These are phyloP conservation scores for Chelidonichthys spinosus DNA, from an alignment of 2,797 vertebrate genomes.

Conservation along the genomic window DNA sequence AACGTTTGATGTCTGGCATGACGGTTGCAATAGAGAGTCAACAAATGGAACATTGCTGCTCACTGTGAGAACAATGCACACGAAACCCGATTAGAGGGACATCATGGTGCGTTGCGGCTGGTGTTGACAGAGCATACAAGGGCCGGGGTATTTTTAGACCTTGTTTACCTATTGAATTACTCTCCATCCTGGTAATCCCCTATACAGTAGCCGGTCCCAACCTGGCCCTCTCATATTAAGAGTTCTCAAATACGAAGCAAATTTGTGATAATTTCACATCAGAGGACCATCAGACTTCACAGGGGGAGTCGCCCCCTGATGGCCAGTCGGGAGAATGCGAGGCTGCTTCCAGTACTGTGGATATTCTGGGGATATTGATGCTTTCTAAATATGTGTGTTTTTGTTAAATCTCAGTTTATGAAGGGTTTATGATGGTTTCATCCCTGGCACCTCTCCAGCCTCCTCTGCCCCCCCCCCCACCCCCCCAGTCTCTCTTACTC, in stretches of 20 bases:
- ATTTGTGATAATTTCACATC: too few species aligned
- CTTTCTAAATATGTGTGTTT: background rate
- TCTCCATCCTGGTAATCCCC: conserved; percentile 37
- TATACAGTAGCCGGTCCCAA: conserved; percentile 6
- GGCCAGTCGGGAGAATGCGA: too few species aligned
- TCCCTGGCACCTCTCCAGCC: conserved; percentile 62
- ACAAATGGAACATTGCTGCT: conserved; percentile 2
- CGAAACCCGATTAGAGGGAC: conserved; percentile 10
- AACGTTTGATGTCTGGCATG: too few species aligned
- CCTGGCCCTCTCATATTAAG: conserved; percentile 4
- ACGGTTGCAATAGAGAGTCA: background rate
- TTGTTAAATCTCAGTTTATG: conserved; percentile 20
- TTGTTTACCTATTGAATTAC: conserved; percentile 57
- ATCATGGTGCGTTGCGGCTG: conserved; percentile 19
- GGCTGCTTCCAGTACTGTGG: too few species aligned
- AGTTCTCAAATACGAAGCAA: background rate
- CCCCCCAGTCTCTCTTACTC: conserved; percentile 27
- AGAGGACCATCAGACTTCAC: too few species aligned
- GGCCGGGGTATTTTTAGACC: conserved; percentile 53
- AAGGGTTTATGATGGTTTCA: conserved; percentile 49
- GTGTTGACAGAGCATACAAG: conserved; percentile 59
- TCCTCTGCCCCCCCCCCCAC: conserved; percentile 7
- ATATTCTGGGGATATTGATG: background rate
- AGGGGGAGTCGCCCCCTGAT: too few species aligned
- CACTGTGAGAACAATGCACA: background rate